Conservation (phyloP, 2,888 invertebrate genomes). For the Polyommatus icarus region DNA sequence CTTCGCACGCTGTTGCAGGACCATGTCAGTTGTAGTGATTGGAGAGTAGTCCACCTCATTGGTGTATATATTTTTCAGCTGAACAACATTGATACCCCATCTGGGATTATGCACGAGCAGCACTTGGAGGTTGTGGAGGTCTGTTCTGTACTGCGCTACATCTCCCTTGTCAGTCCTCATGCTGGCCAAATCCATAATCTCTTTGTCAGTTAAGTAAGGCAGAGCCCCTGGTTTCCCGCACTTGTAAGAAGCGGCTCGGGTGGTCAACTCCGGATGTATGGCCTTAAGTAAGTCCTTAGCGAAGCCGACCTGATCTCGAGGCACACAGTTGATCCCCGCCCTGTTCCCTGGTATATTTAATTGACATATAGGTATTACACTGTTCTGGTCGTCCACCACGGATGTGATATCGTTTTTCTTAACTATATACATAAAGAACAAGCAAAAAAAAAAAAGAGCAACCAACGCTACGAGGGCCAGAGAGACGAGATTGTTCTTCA, state of each 20-base stretch:
- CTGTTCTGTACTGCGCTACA: conserved; percentile 73
- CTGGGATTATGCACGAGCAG: conserved; percentile 85
- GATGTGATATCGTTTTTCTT: conserved; percentile 81
- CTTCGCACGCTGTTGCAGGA: conserved; percentile 74
- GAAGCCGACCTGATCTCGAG: conserved; percentile 80
- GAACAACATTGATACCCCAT: conserved; percentile 85
- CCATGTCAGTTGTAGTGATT: conserved; percentile 67
- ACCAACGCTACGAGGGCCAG: conserved; percentile 82
- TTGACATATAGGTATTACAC: conserved; percentile 81
- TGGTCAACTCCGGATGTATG: conserved; percentile 83
- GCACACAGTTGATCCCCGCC: conserved; percentile 83
- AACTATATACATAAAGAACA: conserved; percentile 85
- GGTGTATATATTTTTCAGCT: conserved; percentile 62
- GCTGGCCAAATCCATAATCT: conserved; percentile 81
- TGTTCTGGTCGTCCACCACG: conserved; percentile 77
- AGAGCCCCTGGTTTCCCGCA: conserved; percentile 77
- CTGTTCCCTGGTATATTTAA: conserved; percentile 73
- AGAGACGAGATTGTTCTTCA: conserved; percentile 83
- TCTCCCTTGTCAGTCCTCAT: conserved; percentile 55
- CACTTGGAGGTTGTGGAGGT: conserved; percentile 84
- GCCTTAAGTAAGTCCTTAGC: conserved; percentile 83
- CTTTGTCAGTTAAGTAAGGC: conserved; percentile 82
- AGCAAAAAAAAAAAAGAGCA: conserved; percentile 83
- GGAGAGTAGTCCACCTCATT: conserved; percentile 59
- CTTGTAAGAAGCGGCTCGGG: conserved; percentile 77